phyloP scores from a whole-genome alignment of 2,113 vertebrate species.

The Pagrus major region DNA sequence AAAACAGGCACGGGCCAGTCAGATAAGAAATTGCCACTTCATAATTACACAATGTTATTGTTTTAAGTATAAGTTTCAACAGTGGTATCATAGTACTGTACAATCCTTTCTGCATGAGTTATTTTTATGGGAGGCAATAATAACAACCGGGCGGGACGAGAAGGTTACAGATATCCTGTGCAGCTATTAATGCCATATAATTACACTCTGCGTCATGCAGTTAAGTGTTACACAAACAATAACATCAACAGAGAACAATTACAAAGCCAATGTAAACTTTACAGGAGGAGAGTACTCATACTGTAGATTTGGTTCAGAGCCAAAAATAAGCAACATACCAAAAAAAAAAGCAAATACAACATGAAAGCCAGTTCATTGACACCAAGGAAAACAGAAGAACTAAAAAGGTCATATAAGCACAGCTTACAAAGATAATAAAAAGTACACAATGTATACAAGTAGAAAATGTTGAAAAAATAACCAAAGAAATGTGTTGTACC shows the following conservation, averaged over 20 bases:
- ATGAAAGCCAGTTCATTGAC: slow-evolving; percentile 86
- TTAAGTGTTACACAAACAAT: slow-evolving; percentile 82
- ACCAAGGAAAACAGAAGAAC: slow-evolving; percentile 80
- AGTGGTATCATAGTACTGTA: slow-evolving; percentile 76
- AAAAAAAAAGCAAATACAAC: slow-evolving; percentile 72
- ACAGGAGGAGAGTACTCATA: slow-evolving; percentile 71
- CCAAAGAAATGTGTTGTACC: slow-evolving; percentile 80
- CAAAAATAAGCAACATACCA: slow-evolving; percentile 53
- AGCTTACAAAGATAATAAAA: slow-evolving; percentile 87
- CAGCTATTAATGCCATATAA: slow-evolving; percentile 75
- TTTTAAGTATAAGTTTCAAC: slow-evolving; percentile 68
- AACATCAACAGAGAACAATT: slow-evolving; percentile 84
- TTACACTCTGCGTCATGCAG: slow-evolving; percentile 82
- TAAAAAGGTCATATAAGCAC: slow-evolving; percentile 89
- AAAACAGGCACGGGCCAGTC: slow-evolving; percentile 70
- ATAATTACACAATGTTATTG: slow-evolving; percentile 66
- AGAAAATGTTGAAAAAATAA: slow-evolving; percentile 77
- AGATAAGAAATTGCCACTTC: slow-evolving; percentile 59
- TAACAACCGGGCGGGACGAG: slow-evolving; percentile 49
- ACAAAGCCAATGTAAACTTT: slow-evolving; percentile 80
- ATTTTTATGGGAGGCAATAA: slow-evolving; percentile 52
- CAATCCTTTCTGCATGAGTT: slow-evolving; percentile 68
- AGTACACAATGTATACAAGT: slow-evolving; percentile 84
- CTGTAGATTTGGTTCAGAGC: slow-evolving; percentile 63
- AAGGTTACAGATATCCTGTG: slow-evolving; percentile 72